Base-by-base conservation (phyloP, 2,797 vertebrate genomes). In the Sebastes taczanowskii region DNA sequence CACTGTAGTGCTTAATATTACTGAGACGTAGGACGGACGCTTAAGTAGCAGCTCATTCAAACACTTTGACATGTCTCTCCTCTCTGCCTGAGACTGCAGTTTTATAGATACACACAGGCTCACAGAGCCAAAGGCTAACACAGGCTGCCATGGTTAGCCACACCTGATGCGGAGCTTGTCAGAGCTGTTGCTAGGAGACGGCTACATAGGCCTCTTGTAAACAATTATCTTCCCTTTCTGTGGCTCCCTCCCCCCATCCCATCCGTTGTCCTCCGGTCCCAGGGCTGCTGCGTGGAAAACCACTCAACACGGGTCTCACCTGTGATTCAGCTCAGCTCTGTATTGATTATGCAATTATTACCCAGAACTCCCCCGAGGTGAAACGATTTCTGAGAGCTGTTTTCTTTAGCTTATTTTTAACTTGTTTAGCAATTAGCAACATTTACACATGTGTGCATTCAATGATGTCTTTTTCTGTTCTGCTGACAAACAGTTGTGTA, bases 101-200 rank as follows among this genome's bases (percentile, higher is more conserved):
- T 66, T 80, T 84, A 88, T 72, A 71, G 78, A 76, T 34, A 14
- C 60, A 59, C 66, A 61, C 56, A 61, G 76, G 14, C 73, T 25
- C 27, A 1, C 63, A 65, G 16, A 72, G 11, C 55, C 38, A 84
- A 87, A 93, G 90, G 94, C 92, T 95, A 92, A 95, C 94, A 83
- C 86, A 82, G 87, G 93, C 84, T 79, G 88, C 87, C 76, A 63
- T 80, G 93, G 91, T 94, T 94, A 88, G 93, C 93, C 94, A 95
- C 95, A 95, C 95, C 95, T 96, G 94, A 96, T 96, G 95, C 81
- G 90, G 82, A 89, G 95, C 94, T 95, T 94, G 94, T 89, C 82
- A 91, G 79, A 89, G 90, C 83, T 86, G 96, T 97, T 98, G 97
- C 97, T 97, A 96, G 96, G 97, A 93, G 94, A 97, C 94, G 62